Conservation (phyloP, 2,797 vertebrate genomes). For the Sebastes baramenuke region DNA sequence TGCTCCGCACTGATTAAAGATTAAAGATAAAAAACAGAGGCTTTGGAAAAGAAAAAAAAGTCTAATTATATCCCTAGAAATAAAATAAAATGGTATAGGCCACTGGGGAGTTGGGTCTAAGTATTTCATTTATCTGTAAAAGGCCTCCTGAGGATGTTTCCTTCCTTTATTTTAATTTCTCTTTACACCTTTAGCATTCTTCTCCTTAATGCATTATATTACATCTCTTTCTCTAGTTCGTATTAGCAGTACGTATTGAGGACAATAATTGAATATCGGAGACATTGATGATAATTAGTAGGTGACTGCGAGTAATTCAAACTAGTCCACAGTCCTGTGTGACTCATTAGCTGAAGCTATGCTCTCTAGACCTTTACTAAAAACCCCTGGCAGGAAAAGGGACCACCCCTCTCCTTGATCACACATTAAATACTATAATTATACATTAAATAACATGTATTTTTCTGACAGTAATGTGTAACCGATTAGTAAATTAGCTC, state of each 20-base stretch:
- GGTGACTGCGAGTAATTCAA: constrained; percentile 54
- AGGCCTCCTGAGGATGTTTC: constrained; percentile 79
- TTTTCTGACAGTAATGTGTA: neutral
- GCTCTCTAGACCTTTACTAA: constrained; percentile 41
- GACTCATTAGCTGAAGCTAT: constrained; percentile 52
- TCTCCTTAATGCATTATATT: constrained; percentile 47
- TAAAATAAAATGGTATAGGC: constrained; percentile 78
- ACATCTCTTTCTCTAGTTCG: constrained; percentile 26
- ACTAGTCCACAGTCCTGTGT: constrained; percentile 39
- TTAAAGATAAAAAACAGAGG: constrained; percentile 75
- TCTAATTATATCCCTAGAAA: constrained; percentile 84
- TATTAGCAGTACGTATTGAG: constrained; percentile 10
- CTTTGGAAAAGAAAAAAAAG: constrained; percentile 56
- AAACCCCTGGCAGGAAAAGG: constrained; percentile 31
- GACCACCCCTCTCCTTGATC: constrained; percentile 13
- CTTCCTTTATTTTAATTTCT: constrained; percentile 66
- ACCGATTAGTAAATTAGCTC: neutral
- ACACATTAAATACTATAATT: constrained; percentile 25
- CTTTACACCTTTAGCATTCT: constrained; percentile 58
- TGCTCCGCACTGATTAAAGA: constrained; percentile 82
- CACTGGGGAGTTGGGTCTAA: constrained; percentile 82
- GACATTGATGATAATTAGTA: constrained; percentile 54
- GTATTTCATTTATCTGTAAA: constrained; percentile 87
- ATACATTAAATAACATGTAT: neutral
- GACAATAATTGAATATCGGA: constrained; percentile 41